A percentile compares a stretch with the other conserved stretches of the same genome.
Conservation (phyloP, 2,888 invertebrate species). For the Abscondita cerata region DNA sequence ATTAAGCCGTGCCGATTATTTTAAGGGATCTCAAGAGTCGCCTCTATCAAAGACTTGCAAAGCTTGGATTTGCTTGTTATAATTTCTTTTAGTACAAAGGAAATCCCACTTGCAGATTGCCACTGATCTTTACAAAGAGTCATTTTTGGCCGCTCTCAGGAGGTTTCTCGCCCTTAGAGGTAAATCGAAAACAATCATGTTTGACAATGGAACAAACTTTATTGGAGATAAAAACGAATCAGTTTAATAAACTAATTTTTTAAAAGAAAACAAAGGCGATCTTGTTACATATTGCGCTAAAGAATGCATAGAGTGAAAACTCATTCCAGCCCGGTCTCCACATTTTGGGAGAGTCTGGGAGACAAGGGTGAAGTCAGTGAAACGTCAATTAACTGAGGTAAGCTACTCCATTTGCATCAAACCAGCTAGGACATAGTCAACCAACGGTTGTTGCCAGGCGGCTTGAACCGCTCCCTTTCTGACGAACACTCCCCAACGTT, state of each 20-base stretch:
- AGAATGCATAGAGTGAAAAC: neutral
- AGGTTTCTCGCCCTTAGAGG: neutral
- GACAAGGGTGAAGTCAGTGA: neutral
- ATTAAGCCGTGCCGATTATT: neutral
- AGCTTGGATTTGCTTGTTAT: conserved; percentile 1
- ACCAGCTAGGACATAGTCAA: too few relatives aligned
- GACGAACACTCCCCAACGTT: too few relatives aligned
- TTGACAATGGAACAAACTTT: neutral
- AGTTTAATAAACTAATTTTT: neutral
- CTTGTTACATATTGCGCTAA: neutral
- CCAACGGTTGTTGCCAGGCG: too few relatives aligned
- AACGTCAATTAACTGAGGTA: neutral
- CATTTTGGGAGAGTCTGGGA: neutral
- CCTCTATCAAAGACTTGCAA: neutral
- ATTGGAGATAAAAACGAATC: neutral
- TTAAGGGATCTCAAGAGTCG: neutral
- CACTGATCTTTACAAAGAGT: neutral
- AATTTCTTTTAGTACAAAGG: neutral
- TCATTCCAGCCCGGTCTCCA: neutral
- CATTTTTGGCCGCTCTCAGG: neutral
- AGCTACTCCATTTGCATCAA: too few relatives aligned
- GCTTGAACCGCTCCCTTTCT: too few relatives aligned
- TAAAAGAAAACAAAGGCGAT: neutral
- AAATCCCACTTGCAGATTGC: neutral
- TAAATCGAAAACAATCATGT: neutral